These are phyloP conservation scores for Synanthedon tipuliformis DNA, from an alignment of 2,888 invertebrate genomes.

Conservation along the genomic window DNA sequence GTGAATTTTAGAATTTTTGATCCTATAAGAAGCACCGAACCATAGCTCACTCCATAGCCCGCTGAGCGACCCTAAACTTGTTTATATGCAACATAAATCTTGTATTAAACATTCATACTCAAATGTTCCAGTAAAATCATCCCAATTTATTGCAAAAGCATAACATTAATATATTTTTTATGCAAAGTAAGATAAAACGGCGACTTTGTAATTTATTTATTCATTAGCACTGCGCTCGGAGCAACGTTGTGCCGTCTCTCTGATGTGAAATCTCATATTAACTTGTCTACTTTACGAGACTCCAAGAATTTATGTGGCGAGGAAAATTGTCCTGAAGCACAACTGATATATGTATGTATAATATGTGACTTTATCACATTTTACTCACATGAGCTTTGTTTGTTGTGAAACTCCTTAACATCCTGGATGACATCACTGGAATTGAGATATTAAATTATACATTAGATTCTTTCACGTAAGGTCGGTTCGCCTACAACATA, in stretches of 20 bases:
- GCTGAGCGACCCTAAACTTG: too few species aligned
- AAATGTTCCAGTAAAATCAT: too few species aligned
- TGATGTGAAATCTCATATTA: slow-evolving; percentile 50
- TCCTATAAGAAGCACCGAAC: too few species aligned
- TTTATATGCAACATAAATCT: too few species aligned
- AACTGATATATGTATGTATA: slow-evolving; percentile 21
- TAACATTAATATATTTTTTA: slow-evolving; percentile 7
- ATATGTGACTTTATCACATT: slow-evolving; percentile 23
- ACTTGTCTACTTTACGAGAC: slow-evolving; percentile 41
- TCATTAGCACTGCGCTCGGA: slow-evolving; percentile 27
- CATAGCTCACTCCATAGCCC: too few species aligned
- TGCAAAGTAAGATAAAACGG: slow-evolving; percentile 18
- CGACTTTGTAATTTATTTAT: slow-evolving; percentile 32
- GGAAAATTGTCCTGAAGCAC: slow-evolving; percentile 36
- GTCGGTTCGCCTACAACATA: too few species aligned
- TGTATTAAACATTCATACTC: too few species aligned
- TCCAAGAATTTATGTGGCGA: slow-evolving; percentile 41
- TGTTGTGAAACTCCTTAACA: not conserved
- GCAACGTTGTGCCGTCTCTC: slow-evolving; percentile 15
- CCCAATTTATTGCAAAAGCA: not conserved
- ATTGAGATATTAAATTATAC: too few species aligned
- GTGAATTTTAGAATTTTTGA: too few species aligned
- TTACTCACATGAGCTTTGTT: slow-evolving; percentile 8
- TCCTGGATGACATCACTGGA: too few species aligned
- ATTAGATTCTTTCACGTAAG: too few species aligned